Conservation (phyloP, 1,140 invertebrate genomes). For the Lutraria rhynchaena region DNA sequence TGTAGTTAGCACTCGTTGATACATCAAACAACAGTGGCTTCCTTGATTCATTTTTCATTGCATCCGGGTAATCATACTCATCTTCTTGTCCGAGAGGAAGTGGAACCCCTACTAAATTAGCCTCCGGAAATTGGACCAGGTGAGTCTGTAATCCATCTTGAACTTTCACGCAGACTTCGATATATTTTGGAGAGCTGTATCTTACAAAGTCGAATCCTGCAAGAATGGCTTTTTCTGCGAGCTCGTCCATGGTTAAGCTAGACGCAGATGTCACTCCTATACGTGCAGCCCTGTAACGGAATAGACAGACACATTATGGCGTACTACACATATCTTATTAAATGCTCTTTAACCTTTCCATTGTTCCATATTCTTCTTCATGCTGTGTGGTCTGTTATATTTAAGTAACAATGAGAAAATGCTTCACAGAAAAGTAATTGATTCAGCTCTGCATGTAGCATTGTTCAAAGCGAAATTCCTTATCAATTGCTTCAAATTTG, state of each 20-base stretch:
- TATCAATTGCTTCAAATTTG: too few relatives aligned
- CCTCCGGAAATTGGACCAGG: conserved; percentile 16
- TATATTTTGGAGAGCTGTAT: background rate
- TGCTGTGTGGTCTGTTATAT: too few relatives aligned
- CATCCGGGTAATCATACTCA: conserved; percentile 42
- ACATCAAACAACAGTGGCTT: conserved; percentile 45
- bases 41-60: conserved; percentile 14
- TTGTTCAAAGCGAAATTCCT: too few relatives aligned
- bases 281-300: conserved; percentile 23
- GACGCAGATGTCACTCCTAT: conserved; percentile 3
- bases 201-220: conserved; percentile 44
- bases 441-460: too few relatives aligned
- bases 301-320: too few relatives aligned
- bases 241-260: background rate
- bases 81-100: conserved; percentile 38
- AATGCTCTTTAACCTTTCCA: too few relatives aligned
- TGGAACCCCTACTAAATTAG: conserved; percentile 22
- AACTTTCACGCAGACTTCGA: conserved; percentile 40
- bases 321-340: too few relatives aligned
- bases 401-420: too few relatives aligned
- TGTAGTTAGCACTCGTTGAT: background rate
- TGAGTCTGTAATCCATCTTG: conserved; percentile 35
- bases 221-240: conserved; percentile 21
- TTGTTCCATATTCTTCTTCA: too few relatives aligned
- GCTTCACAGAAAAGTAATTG: too few relatives aligned